Evolutionary conservation across 2,888 invertebrate species (phyloP), one percentile per base, ranked within the genome.

Genomic region (Hirtodrosophila cameraria): DNA sequence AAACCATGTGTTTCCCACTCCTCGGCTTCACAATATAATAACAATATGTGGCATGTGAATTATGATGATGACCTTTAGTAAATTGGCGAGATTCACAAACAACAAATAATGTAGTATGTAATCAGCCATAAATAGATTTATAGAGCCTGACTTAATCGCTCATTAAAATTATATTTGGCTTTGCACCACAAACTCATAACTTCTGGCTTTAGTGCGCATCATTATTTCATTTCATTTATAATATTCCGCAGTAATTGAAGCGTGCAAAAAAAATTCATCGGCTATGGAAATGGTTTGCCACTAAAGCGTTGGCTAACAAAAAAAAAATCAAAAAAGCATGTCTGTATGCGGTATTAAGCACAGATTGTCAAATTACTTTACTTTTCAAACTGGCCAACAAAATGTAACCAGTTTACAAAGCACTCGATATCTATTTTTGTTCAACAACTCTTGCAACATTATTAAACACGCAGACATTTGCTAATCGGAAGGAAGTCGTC

Each of bases 401-500:
- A 59, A 54, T 42, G 33, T 43, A 62, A 73, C 77, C 52, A 48
- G 70, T 68, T 73, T 64, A 8, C 12, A 48, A 35, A 20, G 9
- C 28, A 27, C n/a, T 16, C 33, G 25, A 53, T 50, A 55, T 59
- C 52, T 62, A 62, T 61, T 67, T 81, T 52, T 43, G 54, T 55
- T 50, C 31, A 20, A 36, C 35, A 50, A 36, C 28, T 59, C 43
- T 62, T 63, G 50, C 68, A 27, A 60, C 53, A 61, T 66, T 57
- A 50, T 35, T 35, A 59, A 67, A 62, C 15, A 25, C 3, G 52
- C 23, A 25, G 41, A 11, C 45, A 71, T 80, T 70, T 54, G 31
- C 46, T 38, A 71, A 65, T 67, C 75, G 74, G 83, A 87, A 87
- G 81, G 84, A 76, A 87, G 64, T 50, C 30, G 35, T 20, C 67